A percentile compares a stretch with the other conserved stretches of the same genome.
These are phyloP conservation scores for Drosophila sordidula DNA, from an alignment of 2,888 invertebrate species.

Conservation along the genomic window DNA sequence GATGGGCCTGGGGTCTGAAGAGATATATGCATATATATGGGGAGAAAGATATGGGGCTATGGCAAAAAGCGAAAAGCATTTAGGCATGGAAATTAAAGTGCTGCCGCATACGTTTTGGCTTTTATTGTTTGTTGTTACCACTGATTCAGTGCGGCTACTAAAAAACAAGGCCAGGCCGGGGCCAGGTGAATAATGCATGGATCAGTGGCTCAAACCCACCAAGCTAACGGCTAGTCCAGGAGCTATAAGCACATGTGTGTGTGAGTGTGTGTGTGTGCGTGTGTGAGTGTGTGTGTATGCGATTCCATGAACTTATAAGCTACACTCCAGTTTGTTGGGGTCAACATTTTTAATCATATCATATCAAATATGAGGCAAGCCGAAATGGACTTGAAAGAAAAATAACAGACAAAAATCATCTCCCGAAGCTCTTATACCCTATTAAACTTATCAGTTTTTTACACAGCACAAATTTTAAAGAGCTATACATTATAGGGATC, in stretches of 20 bases:
- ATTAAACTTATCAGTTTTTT: too few species aligned
- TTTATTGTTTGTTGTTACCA: constrained; percentile 23
- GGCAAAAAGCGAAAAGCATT: constrained; percentile 58
- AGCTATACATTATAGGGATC: too few species aligned
- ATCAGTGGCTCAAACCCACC: constrained; percentile 14
- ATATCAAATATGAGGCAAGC: background rate
- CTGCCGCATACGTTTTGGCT: constrained; percentile 27
- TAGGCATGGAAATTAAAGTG: constrained; percentile 62
- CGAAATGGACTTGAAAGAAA: background rate
- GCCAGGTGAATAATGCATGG: constrained; percentile 46
- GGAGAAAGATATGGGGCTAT: constrained; percentile 30
- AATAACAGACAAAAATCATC: background rate
- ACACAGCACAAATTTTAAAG: too few species aligned
- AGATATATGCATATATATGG: background rate
- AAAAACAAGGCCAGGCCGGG: constrained; percentile 48
- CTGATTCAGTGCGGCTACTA: constrained; percentile 52
- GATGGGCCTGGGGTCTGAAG: constrained; percentile 1
- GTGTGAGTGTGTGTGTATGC: background rate
- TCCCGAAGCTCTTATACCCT: too few species aligned
- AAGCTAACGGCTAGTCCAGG: constrained; percentile 27
- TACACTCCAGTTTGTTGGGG: constrained; percentile 30
- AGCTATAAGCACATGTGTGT: background rate
- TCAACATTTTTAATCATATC: constrained; percentile 39
- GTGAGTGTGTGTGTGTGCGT: background rate
- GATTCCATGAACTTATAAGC: constrained; percentile 69